Base-by-base conservation (phyloP, 2,888 invertebrate genomes). In the Eutolmus rufibarbis region DNA sequence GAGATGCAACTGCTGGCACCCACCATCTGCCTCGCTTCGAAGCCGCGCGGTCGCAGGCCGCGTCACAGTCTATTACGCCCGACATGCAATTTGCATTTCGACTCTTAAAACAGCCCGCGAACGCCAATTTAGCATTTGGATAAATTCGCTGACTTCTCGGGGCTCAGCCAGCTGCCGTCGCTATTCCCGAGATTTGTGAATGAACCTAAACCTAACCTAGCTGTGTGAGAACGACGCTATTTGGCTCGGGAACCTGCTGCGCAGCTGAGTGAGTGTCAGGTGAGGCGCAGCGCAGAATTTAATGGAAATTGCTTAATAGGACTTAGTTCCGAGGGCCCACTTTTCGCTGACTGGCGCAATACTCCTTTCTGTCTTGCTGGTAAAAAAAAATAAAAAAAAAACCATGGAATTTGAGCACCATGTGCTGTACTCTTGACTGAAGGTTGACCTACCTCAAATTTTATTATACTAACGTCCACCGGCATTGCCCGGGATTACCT, bases 1-100 rank as follows among this genome's bases (percentile, higher is more conserved):
- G 43, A 85, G 85, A 85, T 85, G 85, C 85, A 85, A 85, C 85
- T 85, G 85, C 85, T 85, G 85, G 85, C 85, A 85, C 85, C 85
- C 85, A 85, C 85, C 85, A 85, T 74, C 85, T 85, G 85, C 85
- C 23, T 28, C 66, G 37, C 82, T 82, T 31, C 28, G 5, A 76
- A 57, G 37, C 57, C 16, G 82, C 34, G 28, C 66, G 28, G 82
- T 37, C 85, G 31, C 46, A n/a, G 28, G 74, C 43, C 74, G 74
- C 85, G 85, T 85, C 85, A 85, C 85, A 85, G 85, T 85, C 85
- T 85, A 85, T 85, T 85, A 85, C 85, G 34, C 74, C 46, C 74
- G 85, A 85, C 85, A 74, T 74, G 85, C 85, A 74, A 85, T 85
- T 85, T 85, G 85, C 85, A 85, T 85, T 85, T 85, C 74, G 74